A percentile compares a stretch with the other conserved stretches of the same genome.
phyloP scores from a whole-genome alignment of 2,797 vertebrate species.

The Pitangus sulphuratus region DNA sequence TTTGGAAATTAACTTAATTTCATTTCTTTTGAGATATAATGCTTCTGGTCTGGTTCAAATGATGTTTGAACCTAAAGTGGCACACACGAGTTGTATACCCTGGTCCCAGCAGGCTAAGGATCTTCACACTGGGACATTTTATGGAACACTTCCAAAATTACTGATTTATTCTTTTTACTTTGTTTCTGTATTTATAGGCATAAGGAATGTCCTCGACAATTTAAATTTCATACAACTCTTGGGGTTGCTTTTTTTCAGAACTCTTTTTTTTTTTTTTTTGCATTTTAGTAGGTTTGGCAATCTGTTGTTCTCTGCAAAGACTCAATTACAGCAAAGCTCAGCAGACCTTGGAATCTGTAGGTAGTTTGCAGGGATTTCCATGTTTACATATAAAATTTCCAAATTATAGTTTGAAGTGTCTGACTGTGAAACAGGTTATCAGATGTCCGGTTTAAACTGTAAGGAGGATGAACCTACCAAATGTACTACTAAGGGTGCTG shows the following conservation, averaged over 20 bases:
- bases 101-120: not conserved
- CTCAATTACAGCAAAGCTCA: not conserved
- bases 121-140: not conserved
- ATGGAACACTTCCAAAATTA: not conserved
- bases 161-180: not conserved
- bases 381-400: not conserved
- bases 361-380: not conserved
- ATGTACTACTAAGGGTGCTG: not conserved
- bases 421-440: not conserved
- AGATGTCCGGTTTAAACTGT: not conserved
- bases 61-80: accelerated
- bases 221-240: not conserved
- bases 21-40: not conserved
- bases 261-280: not conserved
- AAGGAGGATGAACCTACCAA: not conserved
- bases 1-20: not conserved
- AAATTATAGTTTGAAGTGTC: not conserved
- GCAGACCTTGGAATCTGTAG: not conserved
- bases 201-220: not conserved
- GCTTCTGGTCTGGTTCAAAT: not conserved
- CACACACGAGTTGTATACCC: not conserved
- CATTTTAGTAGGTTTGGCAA: not conserved
- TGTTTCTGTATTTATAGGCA: not conserved
- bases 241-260: not conserved
- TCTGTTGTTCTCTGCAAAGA: not conserved